Evolutionary conservation across 2,888 invertebrate genomes (phyloP).

Genomic region (Masnerella sp.): DNA sequence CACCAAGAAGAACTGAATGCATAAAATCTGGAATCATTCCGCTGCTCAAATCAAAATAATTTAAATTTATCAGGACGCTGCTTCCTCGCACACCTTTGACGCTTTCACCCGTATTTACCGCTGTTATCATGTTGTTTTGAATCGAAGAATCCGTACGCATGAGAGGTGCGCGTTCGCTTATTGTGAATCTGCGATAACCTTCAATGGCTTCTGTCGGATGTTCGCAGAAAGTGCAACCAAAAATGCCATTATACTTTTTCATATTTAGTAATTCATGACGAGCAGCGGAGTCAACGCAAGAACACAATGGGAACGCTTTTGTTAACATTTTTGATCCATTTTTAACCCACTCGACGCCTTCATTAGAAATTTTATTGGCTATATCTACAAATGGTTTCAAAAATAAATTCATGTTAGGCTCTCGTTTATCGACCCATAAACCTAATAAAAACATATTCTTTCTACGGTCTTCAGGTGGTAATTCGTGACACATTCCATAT

Average conservation of each 20-base stretch:
- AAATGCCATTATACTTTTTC: constrained; percentile 51
- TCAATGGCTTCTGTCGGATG: constrained; percentile 23
- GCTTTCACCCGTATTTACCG: background rate
- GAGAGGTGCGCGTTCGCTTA: constrained; percentile 8
- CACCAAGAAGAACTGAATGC: constrained; percentile 52
- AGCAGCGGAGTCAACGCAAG: constrained; percentile 41
- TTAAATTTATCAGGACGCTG: constrained; percentile 39
- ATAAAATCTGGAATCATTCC: constrained; percentile 60
- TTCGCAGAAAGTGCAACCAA: constrained; percentile 51
- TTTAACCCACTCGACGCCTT: constrained; percentile 40
- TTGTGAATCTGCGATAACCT: constrained; percentile 14
- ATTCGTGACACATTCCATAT: constrained; percentile 42
- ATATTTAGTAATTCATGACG: constrained; percentile 46
- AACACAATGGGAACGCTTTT: constrained; percentile 45
- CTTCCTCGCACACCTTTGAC: constrained; percentile 32
- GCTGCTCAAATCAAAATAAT: constrained; percentile 49
- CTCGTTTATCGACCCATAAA: constrained; percentile 48
- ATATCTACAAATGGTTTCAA: constrained; percentile 45
- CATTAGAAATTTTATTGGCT: constrained; percentile 42
- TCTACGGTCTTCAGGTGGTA: constrained; percentile 50
- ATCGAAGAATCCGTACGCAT: constrained; percentile 19
- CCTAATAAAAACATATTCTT: constrained; percentile 49
- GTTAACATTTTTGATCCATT: constrained; percentile 24
- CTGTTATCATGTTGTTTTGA: background rate
- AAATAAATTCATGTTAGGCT: too few relatives aligned